Conservation (phyloP, 1,140 invertebrate species). For the Brachionus koreanus region DNA sequence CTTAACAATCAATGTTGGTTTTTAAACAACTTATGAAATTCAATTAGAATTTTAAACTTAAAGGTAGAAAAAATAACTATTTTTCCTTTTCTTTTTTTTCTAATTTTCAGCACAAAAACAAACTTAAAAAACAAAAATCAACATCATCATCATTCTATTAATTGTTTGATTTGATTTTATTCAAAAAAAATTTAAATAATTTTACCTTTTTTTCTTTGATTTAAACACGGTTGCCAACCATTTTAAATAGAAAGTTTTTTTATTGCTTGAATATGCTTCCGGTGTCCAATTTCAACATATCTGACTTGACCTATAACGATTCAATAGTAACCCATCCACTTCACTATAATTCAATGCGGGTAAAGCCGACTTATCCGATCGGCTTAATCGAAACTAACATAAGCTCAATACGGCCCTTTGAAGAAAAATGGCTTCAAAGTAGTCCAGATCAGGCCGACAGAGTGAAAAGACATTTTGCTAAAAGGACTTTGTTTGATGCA, state of each 20-base stretch:
- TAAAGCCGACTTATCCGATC: not conserved
- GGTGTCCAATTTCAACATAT: constrained; percentile 1
- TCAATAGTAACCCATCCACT: constrained; percentile 7
- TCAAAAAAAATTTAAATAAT: not conserved
- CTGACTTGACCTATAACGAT: not conserved
- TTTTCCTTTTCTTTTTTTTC: not conserved
- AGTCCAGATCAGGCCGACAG: not conserved
- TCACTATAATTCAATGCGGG: constrained; percentile 2
- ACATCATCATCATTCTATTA: not conserved
- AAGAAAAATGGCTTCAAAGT: not conserved
- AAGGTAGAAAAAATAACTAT: not conserved
- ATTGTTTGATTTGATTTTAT: not conserved
- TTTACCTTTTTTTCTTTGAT: not conserved
- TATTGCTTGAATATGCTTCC: not conserved
- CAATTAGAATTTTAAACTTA: not conserved
- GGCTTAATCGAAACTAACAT: constrained; percentile 12
- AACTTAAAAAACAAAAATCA: not conserved
- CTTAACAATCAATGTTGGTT: not conserved
- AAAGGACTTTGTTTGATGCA: not conserved
- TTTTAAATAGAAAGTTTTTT: not conserved
- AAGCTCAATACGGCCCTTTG: not conserved
- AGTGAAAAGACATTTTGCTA: constrained; percentile 1
- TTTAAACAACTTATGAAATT: not conserved
- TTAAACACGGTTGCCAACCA: not conserved
- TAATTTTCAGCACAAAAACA: not conserved